Conservation (phyloP, 2,888 invertebrate species). For the Dynastes tityus region DNA sequence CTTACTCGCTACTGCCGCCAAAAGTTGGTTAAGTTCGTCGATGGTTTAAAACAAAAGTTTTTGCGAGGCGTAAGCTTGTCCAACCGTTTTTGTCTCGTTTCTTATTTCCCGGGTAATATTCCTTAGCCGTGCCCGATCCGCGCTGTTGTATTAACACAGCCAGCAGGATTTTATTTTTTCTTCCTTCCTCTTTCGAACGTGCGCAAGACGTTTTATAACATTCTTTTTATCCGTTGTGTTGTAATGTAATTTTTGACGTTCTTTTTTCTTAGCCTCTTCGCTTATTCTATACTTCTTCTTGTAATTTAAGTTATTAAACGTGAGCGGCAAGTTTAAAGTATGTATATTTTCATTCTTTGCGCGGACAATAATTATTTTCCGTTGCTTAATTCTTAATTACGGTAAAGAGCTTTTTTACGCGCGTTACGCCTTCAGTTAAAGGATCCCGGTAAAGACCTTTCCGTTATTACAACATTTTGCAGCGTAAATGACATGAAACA, state of each 20-base stretch:
- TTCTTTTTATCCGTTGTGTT: slow-evolving; percentile 1
- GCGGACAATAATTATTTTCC: not conserved
- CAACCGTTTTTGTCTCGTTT: not conserved
- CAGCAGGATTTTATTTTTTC: not conserved
- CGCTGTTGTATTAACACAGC: not conserved
- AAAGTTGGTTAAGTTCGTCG: slow-evolving; percentile 14
- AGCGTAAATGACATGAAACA: slow-evolving; percentile 3
- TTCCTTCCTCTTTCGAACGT: not conserved
- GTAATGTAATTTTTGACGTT: slow-evolving; percentile 1
- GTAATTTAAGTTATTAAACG: not conserved
- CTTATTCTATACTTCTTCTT: not conserved
- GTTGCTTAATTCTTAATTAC: not conserved
- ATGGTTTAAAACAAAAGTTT: slow-evolving; percentile 31
- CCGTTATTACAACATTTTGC: not conserved
- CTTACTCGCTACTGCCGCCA: not conserved
- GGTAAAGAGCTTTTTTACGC: not conserved
- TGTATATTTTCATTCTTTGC: not conserved
- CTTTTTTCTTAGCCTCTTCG: not conserved
- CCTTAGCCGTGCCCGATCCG: not conserved
- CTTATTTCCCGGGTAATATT: not conserved
- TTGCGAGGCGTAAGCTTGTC: not conserved
- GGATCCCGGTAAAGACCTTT: not conserved
- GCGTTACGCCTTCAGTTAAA: not conserved
- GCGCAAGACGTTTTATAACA: not conserved
- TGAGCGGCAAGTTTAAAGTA: not conserved